Percentiles rank a stretch among this genome's conserved stretches.
phyloP scores from a whole-genome alignment of 2,888 invertebrate species.

The Andrena bucephala region DNA sequence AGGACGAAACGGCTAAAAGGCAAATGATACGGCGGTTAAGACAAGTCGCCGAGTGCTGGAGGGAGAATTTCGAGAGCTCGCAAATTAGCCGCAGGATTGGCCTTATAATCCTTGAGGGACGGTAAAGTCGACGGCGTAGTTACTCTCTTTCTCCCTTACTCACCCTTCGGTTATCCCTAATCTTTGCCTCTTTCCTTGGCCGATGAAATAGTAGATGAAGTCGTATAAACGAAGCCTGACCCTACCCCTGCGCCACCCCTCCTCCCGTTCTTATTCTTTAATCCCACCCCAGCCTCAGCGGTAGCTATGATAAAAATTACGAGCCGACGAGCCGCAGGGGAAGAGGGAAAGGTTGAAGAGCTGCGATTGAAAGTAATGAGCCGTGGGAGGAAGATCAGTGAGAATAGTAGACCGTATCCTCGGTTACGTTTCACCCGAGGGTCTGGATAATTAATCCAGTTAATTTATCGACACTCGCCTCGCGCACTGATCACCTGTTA shows the following conservation, averaged over 20 bases:
- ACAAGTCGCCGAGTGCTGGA: conserved; percentile 59
- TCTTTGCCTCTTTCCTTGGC: conserved; percentile 48
- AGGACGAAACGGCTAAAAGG: conserved; percentile 53
- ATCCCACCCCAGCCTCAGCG: conserved; percentile 76
- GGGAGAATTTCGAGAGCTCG: conserved; percentile 79
- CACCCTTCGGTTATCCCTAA: conserved; percentile 43
- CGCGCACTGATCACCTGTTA: conserved; percentile 47
- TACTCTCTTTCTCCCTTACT: conserved; percentile 51
- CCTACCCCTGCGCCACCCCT: conserved; percentile 42
- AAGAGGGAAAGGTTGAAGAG: conserved; percentile 52
- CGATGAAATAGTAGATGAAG: conserved; percentile 76
- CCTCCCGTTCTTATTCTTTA: conserved; percentile 81
- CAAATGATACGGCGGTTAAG: conserved; percentile 58
- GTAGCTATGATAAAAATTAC: conserved; percentile 79
- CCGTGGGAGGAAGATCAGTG: conserved; percentile 76
- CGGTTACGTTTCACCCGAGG: conserved; percentile 63
- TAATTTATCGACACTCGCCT: conserved; percentile 68
- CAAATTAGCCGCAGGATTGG: conserved; percentile 84
- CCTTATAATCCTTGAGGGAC: conserved; percentile 83
- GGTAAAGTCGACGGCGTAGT: conserved; percentile 66
- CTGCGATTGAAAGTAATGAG: conserved; percentile 84
- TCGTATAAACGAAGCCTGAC: conserved; percentile 82
- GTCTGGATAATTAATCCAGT: conserved; percentile 73
- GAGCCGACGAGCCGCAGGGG: conserved; percentile 46
- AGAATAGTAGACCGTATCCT: conserved; percentile 58